A percentile compares a stretch with the other conserved stretches of the same genome.
These are phyloP conservation scores for Corythaixoides concolor DNA, from an alignment of 2,113 vertebrate genomes.

Conservation along the genomic window DNA sequence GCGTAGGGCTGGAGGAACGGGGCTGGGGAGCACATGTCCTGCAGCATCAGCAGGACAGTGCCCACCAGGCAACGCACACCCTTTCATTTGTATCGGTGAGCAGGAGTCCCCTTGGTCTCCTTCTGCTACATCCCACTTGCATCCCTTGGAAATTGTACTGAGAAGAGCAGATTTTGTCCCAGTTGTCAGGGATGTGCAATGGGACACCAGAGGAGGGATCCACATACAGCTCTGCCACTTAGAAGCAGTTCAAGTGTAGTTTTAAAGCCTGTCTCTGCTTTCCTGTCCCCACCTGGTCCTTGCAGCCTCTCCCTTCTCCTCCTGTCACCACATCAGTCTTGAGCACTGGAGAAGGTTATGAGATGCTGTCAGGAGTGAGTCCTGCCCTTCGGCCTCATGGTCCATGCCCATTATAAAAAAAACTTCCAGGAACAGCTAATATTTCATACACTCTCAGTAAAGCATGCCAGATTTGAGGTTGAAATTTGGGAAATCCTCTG, in stretches of 20 bases:
- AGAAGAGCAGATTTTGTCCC: neutral
- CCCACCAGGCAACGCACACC: neutral
- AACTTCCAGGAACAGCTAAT: neutral
- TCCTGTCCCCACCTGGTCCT: neutral
- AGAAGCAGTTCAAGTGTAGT: neutral
- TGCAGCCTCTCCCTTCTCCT: neutral
- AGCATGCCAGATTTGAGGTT: neutral
- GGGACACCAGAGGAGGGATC: neutral
- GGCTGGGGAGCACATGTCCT: neutral
- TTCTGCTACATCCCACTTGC: neutral
- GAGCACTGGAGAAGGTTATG: neutral
- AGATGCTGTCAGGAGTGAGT: neutral
- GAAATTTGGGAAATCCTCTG: neutral
- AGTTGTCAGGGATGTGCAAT: neutral
- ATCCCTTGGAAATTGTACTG: neutral
- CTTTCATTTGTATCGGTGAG: neutral
- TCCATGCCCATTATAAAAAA: neutral
- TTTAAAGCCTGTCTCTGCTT: neutral
- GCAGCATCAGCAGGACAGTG: neutral
- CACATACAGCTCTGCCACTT: neutral
- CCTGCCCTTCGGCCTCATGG: neutral
- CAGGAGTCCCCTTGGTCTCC: neutral
- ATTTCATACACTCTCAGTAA: rapidly evolving
- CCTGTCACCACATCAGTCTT: neutral
- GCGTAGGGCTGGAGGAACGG: rapidly evolving